phyloP scores from a whole-genome alignment of 1,140 invertebrate species.

The Cardiocondyla obscurior region DNA sequence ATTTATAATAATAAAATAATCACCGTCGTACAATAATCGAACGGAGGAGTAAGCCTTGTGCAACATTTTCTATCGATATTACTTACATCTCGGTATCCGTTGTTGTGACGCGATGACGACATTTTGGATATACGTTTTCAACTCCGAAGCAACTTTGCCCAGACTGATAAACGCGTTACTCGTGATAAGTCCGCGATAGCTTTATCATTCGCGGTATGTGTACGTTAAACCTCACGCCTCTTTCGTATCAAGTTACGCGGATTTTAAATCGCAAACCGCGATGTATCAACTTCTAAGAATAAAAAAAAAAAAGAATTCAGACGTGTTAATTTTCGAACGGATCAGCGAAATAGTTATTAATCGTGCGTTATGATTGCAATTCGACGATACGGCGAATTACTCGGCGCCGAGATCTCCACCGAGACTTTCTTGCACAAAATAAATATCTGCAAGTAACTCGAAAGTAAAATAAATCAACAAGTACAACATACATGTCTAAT shows the following conservation, averaged over 20 bases:
- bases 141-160: neutral
- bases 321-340: neutral
- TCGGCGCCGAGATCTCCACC: neutral
- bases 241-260: neutral
- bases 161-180: constrained; percentile 1
- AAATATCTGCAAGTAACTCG: neutral
- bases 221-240: neutral
- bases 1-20: no score
- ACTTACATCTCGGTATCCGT: neutral
- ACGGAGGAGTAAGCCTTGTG: no score
- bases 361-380: neutral
- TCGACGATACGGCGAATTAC: neutral
- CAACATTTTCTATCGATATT: neutral
- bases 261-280: neutral
- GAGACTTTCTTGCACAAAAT: neutral
- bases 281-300: neutral
- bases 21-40: no score
- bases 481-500: neutral
- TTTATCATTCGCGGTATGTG: constrained; percentile 16
- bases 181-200: constrained; percentile 24
- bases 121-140: constrained; percentile 5
- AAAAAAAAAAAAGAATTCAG: neutral
- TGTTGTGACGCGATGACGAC: neutral
- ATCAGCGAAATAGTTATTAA: neutral
- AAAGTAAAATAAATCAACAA: neutral